Base-by-base conservation (phyloP, 2,888 invertebrate genomes). In the Acrobasis repandana region DNA sequence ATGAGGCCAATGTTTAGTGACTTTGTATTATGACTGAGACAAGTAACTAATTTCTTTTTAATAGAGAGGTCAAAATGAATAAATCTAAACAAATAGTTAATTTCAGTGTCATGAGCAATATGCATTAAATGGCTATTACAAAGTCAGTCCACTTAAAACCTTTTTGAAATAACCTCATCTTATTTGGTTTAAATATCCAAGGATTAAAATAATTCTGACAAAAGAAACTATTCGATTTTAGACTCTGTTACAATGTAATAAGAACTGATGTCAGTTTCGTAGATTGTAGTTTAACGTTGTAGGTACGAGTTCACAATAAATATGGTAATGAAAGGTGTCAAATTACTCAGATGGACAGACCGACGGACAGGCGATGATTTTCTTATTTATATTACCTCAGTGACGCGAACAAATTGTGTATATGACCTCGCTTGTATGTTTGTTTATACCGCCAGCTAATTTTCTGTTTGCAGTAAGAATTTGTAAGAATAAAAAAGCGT, bases 271-370 rank as follows among this genome's bases (percentile, higher is more conserved):
- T 52, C 46, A 9, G 20, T 34, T 16, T 28, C 10, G 46, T 33
- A 47, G 3, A 9, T 59, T 60, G 64, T 16, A 58, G 14, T 33
- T 46, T 64, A 63, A 59, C 43, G 57, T 56, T 61, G 74, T 73
- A 60, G 68, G 61, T 67, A 57, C 67, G 69, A 73, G 73, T 81
- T 75, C 71, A 86, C 84, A 88, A 90, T 90, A 89, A 88, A 88
- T 89, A 90, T 90, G 90, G 88, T 90, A 90, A 90, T 90, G 89
- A 86, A 88, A 89, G 88, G 89, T 90, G 89, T 90, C 89, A 90
- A 89, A 90, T 89, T 88, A 89, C 86, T 80, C 78, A 76, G 82
- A 82, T 66, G 78, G 83, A 82, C 83, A 74, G 82, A 78, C 79
- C 72, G 80, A 78, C 82, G 67, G 86, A 76, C 83, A 70, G 70